A percentile compares a stretch with the other conserved stretches of the same genome.
phyloP scores from a whole-genome alignment of 2,113 vertebrate species.

The Xiphorhynchus elegans region DNA sequence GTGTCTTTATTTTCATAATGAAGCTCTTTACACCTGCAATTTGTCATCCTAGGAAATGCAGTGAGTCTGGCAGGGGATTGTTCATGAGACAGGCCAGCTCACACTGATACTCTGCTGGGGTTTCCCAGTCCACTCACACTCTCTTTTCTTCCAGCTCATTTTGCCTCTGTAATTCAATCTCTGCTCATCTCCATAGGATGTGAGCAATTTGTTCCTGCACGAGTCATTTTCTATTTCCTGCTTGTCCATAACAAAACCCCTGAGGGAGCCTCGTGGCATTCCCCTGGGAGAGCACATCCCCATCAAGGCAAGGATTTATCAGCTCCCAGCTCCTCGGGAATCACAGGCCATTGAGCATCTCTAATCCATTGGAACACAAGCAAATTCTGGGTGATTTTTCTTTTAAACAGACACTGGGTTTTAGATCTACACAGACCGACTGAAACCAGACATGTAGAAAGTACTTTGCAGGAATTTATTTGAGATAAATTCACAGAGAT shows the following conservation, averaged over 20 bases:
- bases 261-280: slow-evolving; percentile 28
- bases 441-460: background rate
- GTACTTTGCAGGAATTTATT: background rate
- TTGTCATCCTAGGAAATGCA: background rate
- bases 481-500: background rate
- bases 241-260: slow-evolving; percentile 8
- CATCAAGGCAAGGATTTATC: background rate
- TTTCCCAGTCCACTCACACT: slow-evolving; percentile 33
- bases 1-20: background rate
- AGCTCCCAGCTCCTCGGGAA: background rate
- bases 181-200: slow-evolving; percentile 14
- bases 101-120: background rate
- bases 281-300: background rate
- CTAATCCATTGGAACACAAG: background rate
- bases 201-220: slow-evolving; percentile 42
- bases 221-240: slow-evolving; percentile 46
- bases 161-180: slow-evolving; percentile 22
- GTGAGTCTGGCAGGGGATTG: background rate
- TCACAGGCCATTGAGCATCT: background rate
- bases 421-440: background rate
- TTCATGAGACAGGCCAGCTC: background rate
- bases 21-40: background rate
- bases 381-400: background rate
- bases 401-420: background rate
- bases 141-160: background rate